Evolutionary conservation across 2,797 vertebrate species (phyloP).

Genomic region (Lateolabrax maculatus): DNA sequence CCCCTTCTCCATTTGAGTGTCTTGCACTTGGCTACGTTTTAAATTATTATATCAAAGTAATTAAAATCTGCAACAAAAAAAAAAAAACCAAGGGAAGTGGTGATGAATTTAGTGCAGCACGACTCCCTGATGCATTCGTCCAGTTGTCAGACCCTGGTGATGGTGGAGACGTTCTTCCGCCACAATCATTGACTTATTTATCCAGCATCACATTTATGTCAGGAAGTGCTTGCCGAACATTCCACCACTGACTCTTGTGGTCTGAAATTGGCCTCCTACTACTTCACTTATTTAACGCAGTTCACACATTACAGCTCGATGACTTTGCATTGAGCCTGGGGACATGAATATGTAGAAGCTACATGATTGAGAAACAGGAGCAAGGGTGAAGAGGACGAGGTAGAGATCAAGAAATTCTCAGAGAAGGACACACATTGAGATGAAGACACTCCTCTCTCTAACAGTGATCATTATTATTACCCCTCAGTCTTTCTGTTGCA

Average conservation of each 20-base stretch:
- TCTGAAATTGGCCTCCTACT: constrained; percentile 55
- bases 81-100: constrained; percentile 40
- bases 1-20: constrained; percentile 28
- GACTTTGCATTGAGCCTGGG: constrained; percentile 68
- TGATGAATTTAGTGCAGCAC: constrained; percentile 59
- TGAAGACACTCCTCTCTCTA: background rate
- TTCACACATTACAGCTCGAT: constrained; percentile 75
- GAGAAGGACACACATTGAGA: constrained; percentile 8
- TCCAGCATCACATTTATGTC: constrained; percentile 58
- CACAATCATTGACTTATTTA: constrained; percentile 72
- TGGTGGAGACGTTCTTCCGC: constrained; percentile 26
- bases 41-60: constrained; percentile 55
- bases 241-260: constrained; percentile 50
- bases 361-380: constrained; percentile 42
- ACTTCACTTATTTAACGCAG: constrained; percentile 75
- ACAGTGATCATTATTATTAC: constrained; percentile 23
- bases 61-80: constrained; percentile 46
- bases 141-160: constrained; percentile 42
- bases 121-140: constrained; percentile 38
- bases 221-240: constrained; percentile 52
- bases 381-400: constrained; percentile 14
- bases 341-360: constrained; percentile 68
- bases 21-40: constrained; percentile 42
- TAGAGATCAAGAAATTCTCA: background rate
- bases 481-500: constrained; percentile 23